phyloP scores from a whole-genome alignment of 2,888 invertebrate genomes.

The Diarsia rubi region DNA sequence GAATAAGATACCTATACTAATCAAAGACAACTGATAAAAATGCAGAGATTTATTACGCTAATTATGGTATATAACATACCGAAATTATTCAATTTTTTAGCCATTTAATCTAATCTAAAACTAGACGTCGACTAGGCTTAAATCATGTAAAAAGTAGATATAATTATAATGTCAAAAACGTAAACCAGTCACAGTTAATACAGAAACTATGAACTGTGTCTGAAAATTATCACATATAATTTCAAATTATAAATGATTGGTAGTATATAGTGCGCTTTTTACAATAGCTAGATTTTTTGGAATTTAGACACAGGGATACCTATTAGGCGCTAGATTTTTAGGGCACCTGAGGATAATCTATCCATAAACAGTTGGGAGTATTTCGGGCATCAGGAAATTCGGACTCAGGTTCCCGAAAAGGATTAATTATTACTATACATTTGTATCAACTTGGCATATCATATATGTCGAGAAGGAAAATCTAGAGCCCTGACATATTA shows the following conservation, averaged over 20 bases:
- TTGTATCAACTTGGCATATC: not conserved
- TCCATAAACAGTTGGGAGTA: not conserved
- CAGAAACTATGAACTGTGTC: slow-evolving; percentile 9
- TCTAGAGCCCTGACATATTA: too few relatives aligned
- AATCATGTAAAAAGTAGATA: slow-evolving; percentile 7
- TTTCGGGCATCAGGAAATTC: not conserved
- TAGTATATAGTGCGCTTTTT: slow-evolving; percentile 33
- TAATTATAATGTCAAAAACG: slow-evolving; percentile 3
- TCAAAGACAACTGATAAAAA: slow-evolving; percentile 13
- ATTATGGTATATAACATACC: slow-evolving; percentile 15
- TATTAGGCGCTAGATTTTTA: slow-evolving; percentile 5
- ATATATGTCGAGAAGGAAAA: too few relatives aligned
- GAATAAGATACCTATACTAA: slow-evolving; percentile 9
- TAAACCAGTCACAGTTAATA: slow-evolving; percentile 8
- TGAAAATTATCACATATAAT: slow-evolving; percentile 37
- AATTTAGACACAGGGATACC: slow-evolving; percentile 4
- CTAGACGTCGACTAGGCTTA: slow-evolving; percentile 44
- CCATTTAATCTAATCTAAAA: slow-evolving; percentile 29
- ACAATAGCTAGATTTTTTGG: slow-evolving; percentile 19
- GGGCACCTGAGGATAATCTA: not conserved
- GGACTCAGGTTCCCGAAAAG: not conserved
- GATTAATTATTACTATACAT: not conserved
- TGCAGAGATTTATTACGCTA: not conserved
- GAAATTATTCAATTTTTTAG: slow-evolving; percentile 16
- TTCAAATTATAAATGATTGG: slow-evolving; percentile 35